Conservation (phyloP, 2,113 vertebrate genomes). For the Ophiodon elongatus region DNA sequence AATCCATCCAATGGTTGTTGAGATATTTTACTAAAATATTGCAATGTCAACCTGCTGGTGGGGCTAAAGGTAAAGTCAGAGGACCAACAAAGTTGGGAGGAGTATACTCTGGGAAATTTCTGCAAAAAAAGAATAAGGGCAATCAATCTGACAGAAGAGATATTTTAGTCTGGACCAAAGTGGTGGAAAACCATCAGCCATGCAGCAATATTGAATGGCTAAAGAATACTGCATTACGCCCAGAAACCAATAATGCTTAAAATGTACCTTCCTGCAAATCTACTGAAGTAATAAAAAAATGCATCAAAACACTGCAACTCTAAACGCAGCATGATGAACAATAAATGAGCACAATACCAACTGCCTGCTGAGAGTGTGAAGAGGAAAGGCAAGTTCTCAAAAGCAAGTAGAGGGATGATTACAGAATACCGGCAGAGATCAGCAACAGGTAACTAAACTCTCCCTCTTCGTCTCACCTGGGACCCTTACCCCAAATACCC, state of each 20-base stretch:
- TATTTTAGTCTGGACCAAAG: not conserved
- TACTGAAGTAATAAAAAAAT: not conserved
- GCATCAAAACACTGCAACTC: not conserved
- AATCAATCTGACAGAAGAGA: not conserved
- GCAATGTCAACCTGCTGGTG: too few relatives aligned
- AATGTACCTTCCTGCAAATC: not conserved
- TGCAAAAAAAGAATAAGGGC: too few relatives aligned
- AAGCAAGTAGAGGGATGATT: constrained; percentile 25
- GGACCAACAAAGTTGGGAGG: not conserved
- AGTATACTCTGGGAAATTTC: not conserved
- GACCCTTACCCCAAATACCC: constrained; percentile 46
- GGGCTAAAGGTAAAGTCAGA: too few relatives aligned
- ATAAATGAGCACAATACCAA: not conserved
- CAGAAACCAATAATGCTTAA: not conserved
- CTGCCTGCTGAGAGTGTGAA: not conserved
- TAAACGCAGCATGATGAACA: not conserved
- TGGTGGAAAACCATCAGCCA: not conserved
- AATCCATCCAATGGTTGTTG: not conserved
- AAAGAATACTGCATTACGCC: not conserved
- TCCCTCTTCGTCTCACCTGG: constrained; percentile 46
- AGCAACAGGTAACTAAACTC: constrained; percentile 59
- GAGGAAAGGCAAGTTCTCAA: constrained; percentile 5
- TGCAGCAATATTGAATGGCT: not conserved
- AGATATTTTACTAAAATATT: not conserved
- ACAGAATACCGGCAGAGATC: constrained; percentile 52